phyloP scores from a whole-genome alignment of 2,113 vertebrate species.

The Eulacestoma nigropectus region DNA sequence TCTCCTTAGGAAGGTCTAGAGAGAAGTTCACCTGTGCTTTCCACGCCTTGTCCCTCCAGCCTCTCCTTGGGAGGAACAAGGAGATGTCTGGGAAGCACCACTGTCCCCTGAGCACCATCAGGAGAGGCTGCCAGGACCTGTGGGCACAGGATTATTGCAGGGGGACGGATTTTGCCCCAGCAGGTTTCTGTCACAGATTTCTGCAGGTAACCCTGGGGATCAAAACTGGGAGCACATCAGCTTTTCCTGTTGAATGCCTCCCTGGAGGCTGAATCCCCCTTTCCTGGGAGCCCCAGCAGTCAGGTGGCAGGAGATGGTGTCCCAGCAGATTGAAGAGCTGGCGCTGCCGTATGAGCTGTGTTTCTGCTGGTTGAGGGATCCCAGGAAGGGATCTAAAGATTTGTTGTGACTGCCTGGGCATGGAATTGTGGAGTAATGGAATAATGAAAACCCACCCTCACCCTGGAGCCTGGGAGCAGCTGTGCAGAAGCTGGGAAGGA shows the following conservation, averaged over 20 bases:
- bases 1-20: conserved; percentile 19
- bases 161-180: neutral
- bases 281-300: neutral
- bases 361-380: neutral
- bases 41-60: neutral
- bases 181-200: neutral
- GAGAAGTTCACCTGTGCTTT: neutral
- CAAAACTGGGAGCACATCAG: neutral
- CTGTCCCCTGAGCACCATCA: neutral
- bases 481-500: neutral
- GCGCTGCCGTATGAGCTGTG: rapidly evolving
- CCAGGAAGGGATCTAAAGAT: neutral
- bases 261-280: neutral
- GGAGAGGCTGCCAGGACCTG: neutral
- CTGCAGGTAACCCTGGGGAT: neutral
- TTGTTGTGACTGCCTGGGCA: neutral
- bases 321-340: neutral
- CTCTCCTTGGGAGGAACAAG: neutral
- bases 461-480: neutral
- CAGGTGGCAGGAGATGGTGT: neutral
- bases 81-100: neutral
- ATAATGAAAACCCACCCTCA: neutral
- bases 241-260: neutral
- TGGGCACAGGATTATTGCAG: rapidly evolving
- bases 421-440: neutral